These are phyloP conservation scores for Montipora capricornis DNA, from an alignment of 64 coral and sea anemone species.

Conservation along the genomic window DNA sequence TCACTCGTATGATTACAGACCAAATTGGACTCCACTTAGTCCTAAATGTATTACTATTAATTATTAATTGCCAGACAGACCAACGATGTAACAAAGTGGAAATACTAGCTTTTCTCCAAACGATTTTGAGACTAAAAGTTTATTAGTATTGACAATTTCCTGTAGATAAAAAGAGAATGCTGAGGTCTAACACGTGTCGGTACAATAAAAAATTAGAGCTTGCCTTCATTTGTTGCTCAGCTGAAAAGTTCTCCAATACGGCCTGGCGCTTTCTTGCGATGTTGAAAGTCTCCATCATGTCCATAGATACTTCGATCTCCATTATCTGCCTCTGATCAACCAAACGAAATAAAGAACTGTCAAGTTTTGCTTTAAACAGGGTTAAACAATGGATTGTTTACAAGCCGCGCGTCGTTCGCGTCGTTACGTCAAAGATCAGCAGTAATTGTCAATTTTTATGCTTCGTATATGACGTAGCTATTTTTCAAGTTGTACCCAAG, in stretches of 20 bases:
- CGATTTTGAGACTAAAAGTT: no score
- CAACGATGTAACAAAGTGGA: no score
- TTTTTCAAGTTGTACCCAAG: background rate
- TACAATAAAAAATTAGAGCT: background rate
- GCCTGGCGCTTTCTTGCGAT: slow-evolving; percentile 26
- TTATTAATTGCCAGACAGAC: no score
- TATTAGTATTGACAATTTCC: no score
- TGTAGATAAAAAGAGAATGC: no score
- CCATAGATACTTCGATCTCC: slow-evolving; percentile 11
- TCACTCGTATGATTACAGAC: no score
- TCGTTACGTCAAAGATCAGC: background rate
- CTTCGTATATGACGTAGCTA: background rate
- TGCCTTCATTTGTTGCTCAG: background rate
- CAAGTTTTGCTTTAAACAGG: background rate
- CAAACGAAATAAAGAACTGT: background rate
- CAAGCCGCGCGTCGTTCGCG: no score
- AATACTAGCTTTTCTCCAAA: no score
- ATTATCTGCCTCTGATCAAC: background rate
- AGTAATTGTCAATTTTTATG: background rate
- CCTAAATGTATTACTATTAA: no score
- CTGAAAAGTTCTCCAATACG: background rate
- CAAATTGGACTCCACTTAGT: no score
- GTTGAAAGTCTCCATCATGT: background rate
- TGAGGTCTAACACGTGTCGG: no score
- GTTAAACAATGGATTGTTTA: background rate